A percentile compares a stretch with the other conserved stretches of the same genome.
Conservation (phyloP, 2,797 vertebrate genomes). For the Labeo calbasu region DNA sequence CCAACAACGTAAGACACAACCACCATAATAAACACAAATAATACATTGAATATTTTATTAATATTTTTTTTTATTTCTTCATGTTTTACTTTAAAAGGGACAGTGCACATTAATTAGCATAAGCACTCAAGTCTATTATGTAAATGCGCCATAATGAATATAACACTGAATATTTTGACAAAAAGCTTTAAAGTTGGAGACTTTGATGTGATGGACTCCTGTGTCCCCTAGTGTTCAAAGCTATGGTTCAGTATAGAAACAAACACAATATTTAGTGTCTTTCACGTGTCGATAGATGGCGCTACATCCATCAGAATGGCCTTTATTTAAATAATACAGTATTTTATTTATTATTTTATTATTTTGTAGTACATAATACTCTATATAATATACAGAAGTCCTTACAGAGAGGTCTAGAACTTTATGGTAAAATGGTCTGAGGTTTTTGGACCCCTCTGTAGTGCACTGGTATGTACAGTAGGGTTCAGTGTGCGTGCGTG, state of each 20-base stretch:
- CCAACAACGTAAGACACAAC: no score
- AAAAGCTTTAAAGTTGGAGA: neutral
- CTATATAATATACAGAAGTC: neutral
- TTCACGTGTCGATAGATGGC: constrained; percentile 32
- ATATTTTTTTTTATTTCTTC: no score
- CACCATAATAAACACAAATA: no score
- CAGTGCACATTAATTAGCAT: no score
- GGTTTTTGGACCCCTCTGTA: neutral
- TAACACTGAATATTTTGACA: no score
- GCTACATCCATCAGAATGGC: neutral
- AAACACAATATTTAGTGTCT: neutral
- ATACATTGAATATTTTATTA: no score
- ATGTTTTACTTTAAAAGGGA: no score
- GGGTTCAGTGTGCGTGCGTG: neutral
- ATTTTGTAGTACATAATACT: neutral
- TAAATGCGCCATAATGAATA: no score
- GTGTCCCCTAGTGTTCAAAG: constrained; percentile 61
- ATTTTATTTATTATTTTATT: neutral
- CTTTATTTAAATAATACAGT: neutral
- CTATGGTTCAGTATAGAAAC: constrained; percentile 8
- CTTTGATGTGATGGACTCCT: constrained; percentile 21
- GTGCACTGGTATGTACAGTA: neutral
- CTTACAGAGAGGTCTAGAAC: neutral
- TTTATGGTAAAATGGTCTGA: neutral
- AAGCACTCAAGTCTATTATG: no score